Conservation (phyloP, 2,113 vertebrate genomes). For the Rhagologus leucostigma region DNA sequence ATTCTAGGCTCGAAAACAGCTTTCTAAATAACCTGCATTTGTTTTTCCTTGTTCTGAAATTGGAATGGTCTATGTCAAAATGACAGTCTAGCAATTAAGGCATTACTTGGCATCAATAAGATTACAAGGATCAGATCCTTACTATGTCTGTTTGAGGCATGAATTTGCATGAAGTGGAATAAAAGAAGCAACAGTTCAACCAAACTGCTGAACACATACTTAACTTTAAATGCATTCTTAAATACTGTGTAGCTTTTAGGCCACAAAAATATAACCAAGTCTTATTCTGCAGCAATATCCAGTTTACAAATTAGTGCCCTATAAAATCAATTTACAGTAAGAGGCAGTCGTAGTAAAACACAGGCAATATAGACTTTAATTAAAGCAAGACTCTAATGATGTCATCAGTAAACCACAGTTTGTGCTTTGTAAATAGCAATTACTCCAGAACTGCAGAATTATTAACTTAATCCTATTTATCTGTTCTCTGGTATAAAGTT, state of each 20-base stretch:
- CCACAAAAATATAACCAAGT: neutral
- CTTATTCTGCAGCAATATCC: neutral
- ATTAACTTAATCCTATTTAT: conserved; percentile 20
- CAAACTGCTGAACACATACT: neutral
- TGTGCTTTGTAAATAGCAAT: conserved; percentile 4
- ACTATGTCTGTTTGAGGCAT: neutral
- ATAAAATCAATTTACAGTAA: conserved; percentile 20
- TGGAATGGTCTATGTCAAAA: neutral
- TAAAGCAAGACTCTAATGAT: conserved; percentile 29
- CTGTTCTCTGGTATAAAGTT: neutral
- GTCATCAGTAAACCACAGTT: neutral
- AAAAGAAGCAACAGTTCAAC: neutral
- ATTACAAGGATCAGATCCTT: neutral
- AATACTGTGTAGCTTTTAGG: neutral
- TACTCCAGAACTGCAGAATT: neutral
- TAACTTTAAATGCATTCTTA: neutral
- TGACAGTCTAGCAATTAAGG: neutral
- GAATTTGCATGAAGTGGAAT: conserved; percentile 1
- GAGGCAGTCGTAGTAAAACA: neutral
- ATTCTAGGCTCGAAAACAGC: neutral
- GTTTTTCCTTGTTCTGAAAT: neutral
- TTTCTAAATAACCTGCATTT: neutral
- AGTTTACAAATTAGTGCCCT: neutral
- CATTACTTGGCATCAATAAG: neutral
- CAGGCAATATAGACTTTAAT: neutral